Percentiles rank a stretch among this genome's conserved stretches.
Evolutionary conservation across 2,888 invertebrate species (phyloP).

Genomic region (Molorchus minor): DNA sequence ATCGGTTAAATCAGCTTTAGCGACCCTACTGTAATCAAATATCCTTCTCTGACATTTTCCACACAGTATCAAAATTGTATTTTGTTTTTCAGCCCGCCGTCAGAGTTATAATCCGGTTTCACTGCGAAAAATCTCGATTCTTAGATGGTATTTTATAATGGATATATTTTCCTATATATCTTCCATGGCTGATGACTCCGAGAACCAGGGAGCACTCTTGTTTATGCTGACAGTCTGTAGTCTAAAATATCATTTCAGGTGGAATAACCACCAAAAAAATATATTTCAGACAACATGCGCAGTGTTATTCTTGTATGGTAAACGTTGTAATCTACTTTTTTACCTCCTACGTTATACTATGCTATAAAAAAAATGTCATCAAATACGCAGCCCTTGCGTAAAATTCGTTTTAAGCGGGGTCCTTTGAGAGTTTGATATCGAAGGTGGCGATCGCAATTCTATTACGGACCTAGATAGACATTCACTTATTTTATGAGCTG

Average conservation of each 20-base stretch:
- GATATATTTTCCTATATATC: slow-evolving; percentile 2
- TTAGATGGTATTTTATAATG: slow-evolving; percentile 39
- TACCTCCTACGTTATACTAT: too few species aligned
- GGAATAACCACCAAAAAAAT: too few species aligned
- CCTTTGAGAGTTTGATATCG: slow-evolving; percentile 55
- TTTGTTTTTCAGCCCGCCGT: slow-evolving; percentile 54
- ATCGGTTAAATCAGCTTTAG: slow-evolving; percentile 55
- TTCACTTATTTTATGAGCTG: slow-evolving; percentile 62
- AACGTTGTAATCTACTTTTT: too few species aligned
- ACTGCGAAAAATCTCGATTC: slow-evolving; percentile 26
- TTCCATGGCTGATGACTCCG: too few species aligned
- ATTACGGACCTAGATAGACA: slow-evolving; percentile 59
- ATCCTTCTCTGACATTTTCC: slow-evolving; percentile 56
- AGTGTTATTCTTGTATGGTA: too few species aligned
- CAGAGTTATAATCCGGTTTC: slow-evolving; percentile 31
- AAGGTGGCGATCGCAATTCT: slow-evolving; percentile 61
- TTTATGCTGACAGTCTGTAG: too few species aligned
- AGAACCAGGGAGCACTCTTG: too few species aligned
- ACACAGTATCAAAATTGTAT: slow-evolving; percentile 59
- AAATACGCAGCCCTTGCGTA: slow-evolving; percentile 17
- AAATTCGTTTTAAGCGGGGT: slow-evolving; percentile 36
- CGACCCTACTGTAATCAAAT: slow-evolving; percentile 54
- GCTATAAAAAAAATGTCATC: too few species aligned
- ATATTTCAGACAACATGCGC: too few species aligned
- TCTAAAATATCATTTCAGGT: too few species aligned